Percentiles rank a stretch among this genome's conserved stretches.
These are phyloP conservation scores for Tuta absoluta DNA, from an alignment of 2,888 invertebrate species.

Conservation along the genomic window DNA sequence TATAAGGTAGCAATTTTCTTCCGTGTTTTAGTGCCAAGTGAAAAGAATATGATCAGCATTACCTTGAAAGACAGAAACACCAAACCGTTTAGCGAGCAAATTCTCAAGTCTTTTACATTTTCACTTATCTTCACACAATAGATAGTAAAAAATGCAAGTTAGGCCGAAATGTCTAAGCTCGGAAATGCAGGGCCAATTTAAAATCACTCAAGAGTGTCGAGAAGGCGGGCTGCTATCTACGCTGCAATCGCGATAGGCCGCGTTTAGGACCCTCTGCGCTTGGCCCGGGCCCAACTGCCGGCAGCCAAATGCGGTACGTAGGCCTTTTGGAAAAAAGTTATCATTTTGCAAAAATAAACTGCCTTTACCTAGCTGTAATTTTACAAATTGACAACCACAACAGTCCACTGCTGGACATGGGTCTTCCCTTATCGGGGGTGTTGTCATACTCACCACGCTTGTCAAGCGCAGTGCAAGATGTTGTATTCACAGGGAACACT, in stretches of 20 bases:
- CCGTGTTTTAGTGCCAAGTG: too few relatives aligned
- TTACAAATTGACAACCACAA: too few relatives aligned
- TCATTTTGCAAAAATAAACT: too few relatives aligned
- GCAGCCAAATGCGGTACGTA: conserved; percentile 52
- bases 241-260: conserved; percentile 57
- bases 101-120: conserved; percentile 27
- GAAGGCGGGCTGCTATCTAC: conserved; percentile 47
- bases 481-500: too few relatives aligned
- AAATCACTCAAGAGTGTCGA: conserved; percentile 61
- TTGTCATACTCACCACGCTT: too few relatives aligned
- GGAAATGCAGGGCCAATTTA: conserved; percentile 49
- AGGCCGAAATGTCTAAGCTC: conserved; percentile 22
- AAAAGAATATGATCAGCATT: too few relatives aligned
- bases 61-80: neutral
- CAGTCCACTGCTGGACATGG: too few relatives aligned
- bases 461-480: too few relatives aligned
- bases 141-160: conserved; percentile 7
- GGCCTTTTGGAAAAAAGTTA: conserved; percentile 39
- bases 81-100: neutral
- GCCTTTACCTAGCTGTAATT: too few relatives aligned
- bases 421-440: too few relatives aligned
- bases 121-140: conserved; percentile 33
- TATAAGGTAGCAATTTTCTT: too few relatives aligned
- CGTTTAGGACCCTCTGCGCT: conserved; percentile 47
- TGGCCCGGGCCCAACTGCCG: conserved; percentile 49